Evolutionary conservation across 2,888 invertebrate genomes (phyloP).

Genomic region (Ecliptopera silaceata): DNA sequence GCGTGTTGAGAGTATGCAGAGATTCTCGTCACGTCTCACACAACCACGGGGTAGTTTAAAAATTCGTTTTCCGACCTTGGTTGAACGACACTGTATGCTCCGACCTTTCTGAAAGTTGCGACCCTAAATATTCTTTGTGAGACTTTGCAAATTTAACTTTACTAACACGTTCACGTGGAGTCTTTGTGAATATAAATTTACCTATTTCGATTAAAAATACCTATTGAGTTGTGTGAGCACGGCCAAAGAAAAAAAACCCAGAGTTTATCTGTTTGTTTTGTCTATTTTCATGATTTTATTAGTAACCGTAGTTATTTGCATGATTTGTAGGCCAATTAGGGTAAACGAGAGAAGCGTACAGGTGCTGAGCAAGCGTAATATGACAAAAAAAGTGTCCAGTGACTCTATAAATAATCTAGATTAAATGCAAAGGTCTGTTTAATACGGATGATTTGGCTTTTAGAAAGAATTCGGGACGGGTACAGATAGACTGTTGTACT

Average conservation of each 20-base stretch:
- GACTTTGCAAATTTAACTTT: slow-evolving; percentile 23
- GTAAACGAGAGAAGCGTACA: no score
- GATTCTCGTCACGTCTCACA: slow-evolving; percentile 65
- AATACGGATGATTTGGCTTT: slow-evolving; percentile 36
- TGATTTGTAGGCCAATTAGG: no score
- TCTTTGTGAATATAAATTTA: slow-evolving; percentile 10
- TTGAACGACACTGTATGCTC: slow-evolving; percentile 32
- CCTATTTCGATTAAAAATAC: not conserved
- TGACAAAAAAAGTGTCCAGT: no score
- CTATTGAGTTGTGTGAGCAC: not conserved
- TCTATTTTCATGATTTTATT: slow-evolving; percentile 25
- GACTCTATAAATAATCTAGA: no score
- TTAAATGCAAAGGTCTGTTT: no score
- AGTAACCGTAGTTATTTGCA: slow-evolving; percentile 33
- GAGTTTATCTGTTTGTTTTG: slow-evolving; percentile 1
- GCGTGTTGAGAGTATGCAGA: slow-evolving; percentile 46
- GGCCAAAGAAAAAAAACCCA: not conserved
- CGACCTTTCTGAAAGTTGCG: slow-evolving; percentile 29
- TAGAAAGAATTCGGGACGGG: slow-evolving; percentile 48
- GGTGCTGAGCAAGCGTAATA: no score
- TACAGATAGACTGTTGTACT: slow-evolving; percentile 54
- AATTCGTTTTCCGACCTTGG: slow-evolving; percentile 52
- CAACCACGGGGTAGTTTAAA: slow-evolving; percentile 62
- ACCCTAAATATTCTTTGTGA: slow-evolving; percentile 30
- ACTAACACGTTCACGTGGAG: slow-evolving; percentile 10